These are phyloP conservation scores for Shinisaurus crocodilurus DNA, from an alignment of 2,113 vertebrate genomes.

Conservation along the genomic window DNA sequence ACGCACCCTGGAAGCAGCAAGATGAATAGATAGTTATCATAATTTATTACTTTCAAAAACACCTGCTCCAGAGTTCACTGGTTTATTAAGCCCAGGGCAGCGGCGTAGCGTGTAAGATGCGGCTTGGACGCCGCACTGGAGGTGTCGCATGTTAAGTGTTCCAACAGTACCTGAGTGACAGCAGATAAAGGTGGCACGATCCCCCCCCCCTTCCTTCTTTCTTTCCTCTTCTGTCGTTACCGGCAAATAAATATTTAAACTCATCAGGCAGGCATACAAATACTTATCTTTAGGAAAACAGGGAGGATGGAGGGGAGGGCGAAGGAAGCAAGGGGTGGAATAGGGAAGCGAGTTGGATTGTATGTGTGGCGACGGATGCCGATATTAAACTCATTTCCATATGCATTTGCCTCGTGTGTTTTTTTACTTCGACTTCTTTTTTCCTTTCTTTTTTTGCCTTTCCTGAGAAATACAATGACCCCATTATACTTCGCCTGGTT, in stretches of 20 bases:
- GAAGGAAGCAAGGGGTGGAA: conserved; percentile 23
- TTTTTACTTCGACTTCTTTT: conserved; percentile 56
- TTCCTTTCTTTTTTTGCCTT: not conserved
- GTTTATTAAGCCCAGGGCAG: conserved; percentile 70
- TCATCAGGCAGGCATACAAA: conserved; percentile 56
- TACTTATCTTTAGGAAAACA: conserved; percentile 48
- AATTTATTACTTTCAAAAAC: conserved; percentile 71
- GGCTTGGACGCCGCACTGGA: conserved; percentile 71
- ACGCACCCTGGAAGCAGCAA: conserved; percentile 54
- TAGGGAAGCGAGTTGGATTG: conserved; percentile 55
- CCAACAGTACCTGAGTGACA: conserved; percentile 71
- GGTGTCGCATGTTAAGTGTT: conserved; percentile 67
- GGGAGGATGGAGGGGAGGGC: conserved; percentile 37
- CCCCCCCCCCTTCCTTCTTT: not conserved
- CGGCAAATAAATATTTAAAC: conserved; percentile 70
- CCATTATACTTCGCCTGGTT: conserved; percentile 42
- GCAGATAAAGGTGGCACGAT: conserved; percentile 52
- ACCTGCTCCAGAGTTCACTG: conserved; percentile 58
- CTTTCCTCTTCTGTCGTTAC: conserved; percentile 45
- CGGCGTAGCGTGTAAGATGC: conserved; percentile 66
- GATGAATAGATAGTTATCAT: conserved; percentile 66
- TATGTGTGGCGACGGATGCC: conserved; percentile 26
- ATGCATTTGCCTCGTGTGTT: conserved; percentile 43
- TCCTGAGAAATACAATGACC: conserved; percentile 45
- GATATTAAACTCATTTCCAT: conserved; percentile 49